A percentile compares a stretch with the other conserved stretches of the same genome.
phyloP scores from a whole-genome alignment of 2,113 vertebrate genomes.

The Geothlypis trichas region DNA sequence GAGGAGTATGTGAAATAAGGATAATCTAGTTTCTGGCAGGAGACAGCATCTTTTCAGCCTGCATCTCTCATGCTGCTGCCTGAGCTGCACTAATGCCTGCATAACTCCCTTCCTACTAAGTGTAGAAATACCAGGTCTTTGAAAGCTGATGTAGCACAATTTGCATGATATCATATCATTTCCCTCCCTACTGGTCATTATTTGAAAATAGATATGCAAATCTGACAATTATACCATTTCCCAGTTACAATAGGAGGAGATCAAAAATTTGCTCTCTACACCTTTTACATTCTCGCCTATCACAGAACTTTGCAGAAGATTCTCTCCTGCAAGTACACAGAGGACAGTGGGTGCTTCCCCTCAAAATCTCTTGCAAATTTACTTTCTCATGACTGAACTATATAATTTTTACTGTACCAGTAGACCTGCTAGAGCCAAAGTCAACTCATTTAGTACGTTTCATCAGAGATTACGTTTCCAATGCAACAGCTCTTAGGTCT shows the following conservation, averaged over 20 bases:
- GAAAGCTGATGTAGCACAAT: background rate
- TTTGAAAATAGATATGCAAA: background rate
- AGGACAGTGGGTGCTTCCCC: background rate
- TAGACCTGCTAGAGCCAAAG: background rate
- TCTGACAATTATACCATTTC: background rate
- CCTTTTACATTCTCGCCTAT: background rate
- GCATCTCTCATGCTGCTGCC: accelerated
- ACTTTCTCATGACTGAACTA: background rate
- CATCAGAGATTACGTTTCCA: background rate
- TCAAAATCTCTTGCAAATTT: background rate
- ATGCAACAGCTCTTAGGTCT: background rate
- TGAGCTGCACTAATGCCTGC: background rate
- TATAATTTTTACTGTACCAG: background rate
- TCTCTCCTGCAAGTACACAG: background rate
- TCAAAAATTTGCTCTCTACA: background rate
- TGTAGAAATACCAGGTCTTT: background rate
- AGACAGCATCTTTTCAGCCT: background rate
- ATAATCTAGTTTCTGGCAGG: background rate
- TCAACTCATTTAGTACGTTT: background rate
- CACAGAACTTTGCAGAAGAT: background rate
- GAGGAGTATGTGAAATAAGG: background rate
- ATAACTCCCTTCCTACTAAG: background rate
- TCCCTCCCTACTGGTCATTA: background rate
- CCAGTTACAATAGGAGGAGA: background rate
- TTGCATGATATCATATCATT: background rate